These are phyloP conservation scores for Caenorhabditis sp. DNA, from an alignment of 2,888 invertebrate genomes.

Conservation along the genomic window DNA sequence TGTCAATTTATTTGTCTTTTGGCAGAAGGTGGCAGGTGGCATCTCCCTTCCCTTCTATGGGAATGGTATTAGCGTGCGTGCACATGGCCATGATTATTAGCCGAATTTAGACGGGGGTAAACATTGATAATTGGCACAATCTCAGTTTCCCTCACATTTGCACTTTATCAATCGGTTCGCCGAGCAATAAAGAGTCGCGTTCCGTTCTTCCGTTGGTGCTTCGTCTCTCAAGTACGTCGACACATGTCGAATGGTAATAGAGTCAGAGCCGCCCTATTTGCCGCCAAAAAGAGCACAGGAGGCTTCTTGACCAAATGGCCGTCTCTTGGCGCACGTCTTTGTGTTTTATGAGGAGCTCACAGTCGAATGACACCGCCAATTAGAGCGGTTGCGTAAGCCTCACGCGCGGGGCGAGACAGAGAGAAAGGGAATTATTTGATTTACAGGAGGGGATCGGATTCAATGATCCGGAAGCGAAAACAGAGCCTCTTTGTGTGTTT, in stretches of 20 bases:
- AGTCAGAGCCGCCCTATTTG: slow-evolving; percentile 25
- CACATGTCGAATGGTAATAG: slow-evolving; percentile 61
- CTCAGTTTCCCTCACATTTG: slow-evolving; percentile 14
- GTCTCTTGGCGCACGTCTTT: slow-evolving; percentile 60
- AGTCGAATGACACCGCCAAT: slow-evolving; percentile 59
- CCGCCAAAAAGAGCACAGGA: slow-evolving; percentile 25
- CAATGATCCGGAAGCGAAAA: slow-evolving; percentile 58
- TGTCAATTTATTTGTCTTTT: slow-evolving; percentile 62
- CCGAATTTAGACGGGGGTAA: slow-evolving; percentile 38
- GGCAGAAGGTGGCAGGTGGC: slow-evolving; percentile 64
- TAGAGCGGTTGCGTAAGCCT: slow-evolving; percentile 53
- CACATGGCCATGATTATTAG: slow-evolving; percentile 48
- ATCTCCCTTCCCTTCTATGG: slow-evolving; percentile 46
- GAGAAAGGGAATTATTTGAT: slow-evolving; percentile 40
- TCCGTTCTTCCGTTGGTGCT: slow-evolving; percentile 14
- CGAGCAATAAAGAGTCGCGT: neutral
- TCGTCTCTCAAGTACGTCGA: slow-evolving; percentile 46
- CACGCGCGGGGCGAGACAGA: neutral
- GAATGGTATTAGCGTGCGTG: slow-evolving; percentile 57
- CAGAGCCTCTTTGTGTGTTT: slow-evolving; percentile 39
- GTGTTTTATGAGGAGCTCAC: slow-evolving; percentile 56
- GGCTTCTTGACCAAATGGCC: slow-evolving; percentile 55
- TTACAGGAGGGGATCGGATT: slow-evolving; percentile 43
- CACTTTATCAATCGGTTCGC: slow-evolving; percentile 32
- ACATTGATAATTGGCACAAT: slow-evolving; percentile 63